Evolutionary conservation across 2,113 vertebrate species (phyloP).

Genomic region (Uria lomvia): DNA sequence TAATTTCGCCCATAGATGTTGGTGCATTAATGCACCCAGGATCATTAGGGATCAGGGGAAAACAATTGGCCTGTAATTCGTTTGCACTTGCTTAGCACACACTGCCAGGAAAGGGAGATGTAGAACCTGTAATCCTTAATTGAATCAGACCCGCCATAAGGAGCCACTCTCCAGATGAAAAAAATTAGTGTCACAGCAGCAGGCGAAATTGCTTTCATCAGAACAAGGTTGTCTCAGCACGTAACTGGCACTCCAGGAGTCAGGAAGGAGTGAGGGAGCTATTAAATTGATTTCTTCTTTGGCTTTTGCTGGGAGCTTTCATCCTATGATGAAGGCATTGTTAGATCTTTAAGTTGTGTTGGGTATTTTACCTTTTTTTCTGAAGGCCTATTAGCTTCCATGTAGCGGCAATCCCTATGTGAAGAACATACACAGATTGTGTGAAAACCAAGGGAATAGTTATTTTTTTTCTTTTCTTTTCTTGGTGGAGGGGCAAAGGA

Average conservation of each 20-base stretch:
- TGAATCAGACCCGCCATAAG: conserved; percentile 4
- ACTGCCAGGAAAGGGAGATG: conserved; percentile 7
- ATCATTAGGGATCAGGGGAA: not conserved
- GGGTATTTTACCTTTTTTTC: not conserved
- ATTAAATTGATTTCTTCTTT: conserved; percentile 11
- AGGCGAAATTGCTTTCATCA: not conserved
- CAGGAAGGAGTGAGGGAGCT: not conserved
- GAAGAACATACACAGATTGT: not conserved
- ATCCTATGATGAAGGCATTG: not conserved
- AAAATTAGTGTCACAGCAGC: not conserved
- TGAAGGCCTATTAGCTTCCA: not conserved
- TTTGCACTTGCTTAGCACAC: conserved; percentile 7
- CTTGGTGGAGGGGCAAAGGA: not conserved
- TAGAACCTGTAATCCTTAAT: not conserved
- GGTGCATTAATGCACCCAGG: not conserved
- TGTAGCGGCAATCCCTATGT: not conserved
- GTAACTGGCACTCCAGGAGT: not conserved
- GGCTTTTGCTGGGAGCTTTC: not conserved
- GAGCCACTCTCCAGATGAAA: conserved; percentile 2
- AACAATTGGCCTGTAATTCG: not conserved
- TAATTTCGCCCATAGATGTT: not conserved
- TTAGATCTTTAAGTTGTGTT: not conserved
- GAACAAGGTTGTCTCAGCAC: conserved; percentile 4
- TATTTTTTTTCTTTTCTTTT: not conserved
- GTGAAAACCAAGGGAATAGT: not conserved